Evolutionary conservation across 2,113 vertebrate species (phyloP), one percentile per base, ranked within the genome.

Genomic region (Osmerus mordax): DNA sequence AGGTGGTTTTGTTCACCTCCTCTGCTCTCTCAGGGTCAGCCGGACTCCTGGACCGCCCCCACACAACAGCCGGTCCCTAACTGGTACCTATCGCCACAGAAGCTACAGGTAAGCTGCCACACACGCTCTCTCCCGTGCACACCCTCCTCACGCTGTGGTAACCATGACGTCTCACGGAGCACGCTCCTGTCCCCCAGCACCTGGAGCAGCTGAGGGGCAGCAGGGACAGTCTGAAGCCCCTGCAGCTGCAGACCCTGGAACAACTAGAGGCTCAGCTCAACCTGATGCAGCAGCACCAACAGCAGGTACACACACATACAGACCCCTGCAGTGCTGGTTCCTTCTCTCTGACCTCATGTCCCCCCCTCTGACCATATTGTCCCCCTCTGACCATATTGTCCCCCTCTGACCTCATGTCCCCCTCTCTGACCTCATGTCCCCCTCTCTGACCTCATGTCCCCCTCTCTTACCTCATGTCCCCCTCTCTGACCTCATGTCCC

Each of bases 181-280:
- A 3, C 29, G 29, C 29, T 32, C 29, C 29, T 32, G 29, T 32
- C 29, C 29, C 82, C 18, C 85, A 99, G 97, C 89, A 94, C 88
- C 92, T 98, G 93, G 96, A 99, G 87, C 95, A 99, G 90, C 93
- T 99, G 83, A 93, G 96, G 87, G 92, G 91, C 88, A 98, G 97
- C 91, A 88, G 95, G 87, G 93, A 93, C 88, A 97, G 92, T 87
- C 92, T 98, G 92, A 99, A 94, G 92, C 95, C 95, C 80, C 91
- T 94, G 67, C 96, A 99, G 92, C 95, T 96, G 84, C 93, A 97
- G 87, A 94, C 96, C 94, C 88, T 99, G 91, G 96, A 97, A 83
- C 96, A 99, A 91, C 93, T 99, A 91, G 97, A 98, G 93, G 94
- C 94, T 90, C 97, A 99, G 91, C 93, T 97, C 89, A 87, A 94